A percentile compares a stretch with the other conserved stretches of the same genome.
Conservation (phyloP, 2,113 vertebrate genomes). For the Myotis davidii region DNA sequence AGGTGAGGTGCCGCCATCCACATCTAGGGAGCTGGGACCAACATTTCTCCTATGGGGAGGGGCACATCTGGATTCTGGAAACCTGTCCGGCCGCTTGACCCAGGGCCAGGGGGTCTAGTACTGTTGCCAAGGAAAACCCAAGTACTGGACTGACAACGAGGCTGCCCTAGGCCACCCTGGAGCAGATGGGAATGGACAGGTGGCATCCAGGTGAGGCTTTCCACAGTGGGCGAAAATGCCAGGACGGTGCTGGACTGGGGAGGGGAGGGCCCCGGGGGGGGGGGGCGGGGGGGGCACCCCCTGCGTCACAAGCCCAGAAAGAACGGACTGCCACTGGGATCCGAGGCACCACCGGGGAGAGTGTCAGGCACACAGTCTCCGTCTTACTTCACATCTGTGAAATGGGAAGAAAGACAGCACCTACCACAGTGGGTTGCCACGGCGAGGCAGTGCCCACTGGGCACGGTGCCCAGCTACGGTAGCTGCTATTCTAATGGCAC, state of each 20-base stretch:
- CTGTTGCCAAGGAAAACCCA: neutral
- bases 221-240: neutral
- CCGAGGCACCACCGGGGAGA: no score
- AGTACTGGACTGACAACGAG: neutral
- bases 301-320: neutral
- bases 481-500: neutral
- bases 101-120: neutral
- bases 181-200: neutral
- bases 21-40: neutral
- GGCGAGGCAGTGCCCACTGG: neutral
- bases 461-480: fast-evolving
- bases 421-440: fast-evolving
- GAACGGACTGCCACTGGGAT: neutral
- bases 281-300: fast-evolving
- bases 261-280: neutral
- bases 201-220: neutral
- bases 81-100: neutral
- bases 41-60: neutral
- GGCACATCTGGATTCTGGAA: neutral
- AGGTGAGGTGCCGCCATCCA: neutral
- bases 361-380: neutral
- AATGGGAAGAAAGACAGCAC: neutral
- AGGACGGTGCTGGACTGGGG: neutral
- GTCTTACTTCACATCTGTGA: neutral
- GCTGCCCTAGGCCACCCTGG: neutral